Conservation (phyloP, 2,888 invertebrate species). For the Acheta domesticus region DNA sequence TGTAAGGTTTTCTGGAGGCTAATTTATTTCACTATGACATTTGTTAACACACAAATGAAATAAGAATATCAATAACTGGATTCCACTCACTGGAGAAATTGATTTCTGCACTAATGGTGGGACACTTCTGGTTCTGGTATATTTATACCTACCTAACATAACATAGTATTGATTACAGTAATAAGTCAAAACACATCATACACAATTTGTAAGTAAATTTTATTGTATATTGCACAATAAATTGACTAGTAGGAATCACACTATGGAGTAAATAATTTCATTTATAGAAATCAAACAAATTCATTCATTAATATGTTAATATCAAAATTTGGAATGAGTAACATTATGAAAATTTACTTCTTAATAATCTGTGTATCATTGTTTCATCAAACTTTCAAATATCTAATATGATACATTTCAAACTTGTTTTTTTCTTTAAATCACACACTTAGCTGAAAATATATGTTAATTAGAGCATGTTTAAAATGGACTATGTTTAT, state of each 20-base stretch:
- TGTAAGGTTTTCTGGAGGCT: no score
- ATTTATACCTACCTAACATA: not conserved
- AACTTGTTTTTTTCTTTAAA: no score
- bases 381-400: no score
- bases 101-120: not conserved
- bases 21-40: no score
- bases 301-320: not conserved
- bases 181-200: constrained; percentile 6
- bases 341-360: constrained; percentile 2
- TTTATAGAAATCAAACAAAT: not conserved
- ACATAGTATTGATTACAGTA: constrained; percentile 2
- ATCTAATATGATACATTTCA: no score
- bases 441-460: no score
- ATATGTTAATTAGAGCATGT: no score
- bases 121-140: constrained; percentile 9
- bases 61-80: no score
- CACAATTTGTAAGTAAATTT: constrained; percentile 18
- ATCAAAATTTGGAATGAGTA: not conserved
- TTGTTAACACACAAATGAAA: no score
- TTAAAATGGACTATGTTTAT: no score
- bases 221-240: constrained; percentile 18
- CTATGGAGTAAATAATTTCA: not conserved
- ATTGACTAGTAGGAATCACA: constrained; percentile 18
- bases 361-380: not conserved
- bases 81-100: no score